Evolutionary conservation across 1,140 invertebrate genomes (phyloP), one percentile per base, ranked within the genome.

Genomic region (Homarus americanus): DNA sequence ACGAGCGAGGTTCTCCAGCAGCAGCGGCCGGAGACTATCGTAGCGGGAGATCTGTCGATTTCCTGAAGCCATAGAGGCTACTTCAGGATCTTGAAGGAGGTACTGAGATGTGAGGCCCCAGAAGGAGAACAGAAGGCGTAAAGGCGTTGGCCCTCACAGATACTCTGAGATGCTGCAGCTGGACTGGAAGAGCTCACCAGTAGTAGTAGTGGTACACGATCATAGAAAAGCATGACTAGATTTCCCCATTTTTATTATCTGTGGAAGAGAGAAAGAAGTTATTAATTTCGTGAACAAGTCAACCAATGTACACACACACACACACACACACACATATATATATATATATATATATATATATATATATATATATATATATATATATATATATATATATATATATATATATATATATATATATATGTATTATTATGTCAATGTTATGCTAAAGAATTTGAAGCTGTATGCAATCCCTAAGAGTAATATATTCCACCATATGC

Each of bases 191-290:
- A 82, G 17, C 34, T 90, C 79, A 90, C 87, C 87, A 90, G 87
- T 80, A 90, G 87, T 44, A 90, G 79, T 80, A 90, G 87, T 80
- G 83, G 87, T 58, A 83, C 87, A 82, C 53, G 87, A 75, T 90
- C 49, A 72, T 88, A 72, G 66, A 90, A 73, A 83, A 90, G 87
- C 87, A 90, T 90, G 87, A 90, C 87, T 90, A 90, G 87, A 90
- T 82, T 72, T 75, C 28, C 40, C 58, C 80, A 12, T 28, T 53
- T 75, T 41, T 36, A 90, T 32, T 44, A 82, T 40, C 79, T 90
- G 79, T 63, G 20, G 49, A 75, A 90, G 69, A 90, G 38, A 82
- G 66, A 76, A 63, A 73, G 58, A 17, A 58, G 15, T 49, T 9
- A 20, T 58, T 58, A 17, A 58, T 58, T 58, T 49, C 15, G 4